Evolutionary conservation across 2,888 invertebrate genomes (phyloP).

Genomic region (Lasioglossum malachurum): DNA sequence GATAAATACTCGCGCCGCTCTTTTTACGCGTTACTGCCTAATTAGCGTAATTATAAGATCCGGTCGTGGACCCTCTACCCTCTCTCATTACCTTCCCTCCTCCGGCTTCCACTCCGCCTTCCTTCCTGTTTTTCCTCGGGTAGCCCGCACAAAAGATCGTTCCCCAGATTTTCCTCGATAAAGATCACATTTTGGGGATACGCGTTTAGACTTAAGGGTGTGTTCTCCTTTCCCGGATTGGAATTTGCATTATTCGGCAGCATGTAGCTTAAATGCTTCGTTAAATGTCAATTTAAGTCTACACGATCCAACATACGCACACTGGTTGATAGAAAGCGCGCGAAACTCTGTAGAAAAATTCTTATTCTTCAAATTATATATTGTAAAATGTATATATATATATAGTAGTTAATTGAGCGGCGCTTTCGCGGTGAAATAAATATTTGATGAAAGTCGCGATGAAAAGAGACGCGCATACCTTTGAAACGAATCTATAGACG

Average conservation of each 20-base stretch:
- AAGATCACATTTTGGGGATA: background rate
- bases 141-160: conserved; percentile 15
- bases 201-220: background rate
- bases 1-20: conserved; percentile 67
- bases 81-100: conserved; percentile 16
- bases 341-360: background rate
- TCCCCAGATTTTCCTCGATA: background rate
- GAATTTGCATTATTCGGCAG: too few species aligned
- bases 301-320: background rate
- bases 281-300: background rate
- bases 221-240: too few species aligned
- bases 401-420: background rate
- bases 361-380: background rate
- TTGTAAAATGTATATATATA: too few species aligned
- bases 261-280: too few species aligned
- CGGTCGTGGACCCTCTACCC: conserved; percentile 55
- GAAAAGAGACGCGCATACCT: background rate
- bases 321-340: background rate
- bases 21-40: conserved; percentile 69
- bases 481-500: background rate
- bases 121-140: conserved; percentile 36
- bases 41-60: conserved; percentile 69
- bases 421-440: background rate
- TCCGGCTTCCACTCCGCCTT: conserved; percentile 10
- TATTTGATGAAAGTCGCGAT: background rate